Base-by-base conservation (phyloP, 2,113 vertebrate genomes). In the Poicephalus gulielmi region DNA sequence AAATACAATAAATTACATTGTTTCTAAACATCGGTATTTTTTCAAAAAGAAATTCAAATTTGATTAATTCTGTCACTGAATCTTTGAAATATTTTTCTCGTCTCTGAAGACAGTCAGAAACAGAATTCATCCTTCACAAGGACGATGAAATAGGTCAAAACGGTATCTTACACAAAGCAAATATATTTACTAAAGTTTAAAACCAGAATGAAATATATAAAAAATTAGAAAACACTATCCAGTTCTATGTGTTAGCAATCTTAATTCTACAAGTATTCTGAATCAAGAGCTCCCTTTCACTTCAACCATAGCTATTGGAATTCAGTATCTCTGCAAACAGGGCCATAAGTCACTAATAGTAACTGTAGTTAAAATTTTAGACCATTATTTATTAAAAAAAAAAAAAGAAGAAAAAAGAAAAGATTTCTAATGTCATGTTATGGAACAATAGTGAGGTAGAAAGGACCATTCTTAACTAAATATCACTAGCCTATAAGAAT, bases 331-430 rank as follows among this genome's bases (percentile, higher is more conserved):
- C n/a, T 64, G 28, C 17, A 68, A 84, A 57, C 1, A 77, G 11
- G 5, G 4, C 59, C 4, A 0, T 19, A 55, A 76, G 6, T 28
- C 27, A 25, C 6, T 39, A 69, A 49, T 0, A 41, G 19, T 22
- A 80, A 49, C 5, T 49, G 20, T 7, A 88, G 6, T 4, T 37
- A 14, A 71, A 53, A 53, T 28, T 83, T 76, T 30, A 7, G 2
- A 47, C 33, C 9, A 30, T 35, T 67, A 86, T 20, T 57, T 35
- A 39, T 30, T 2, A 55, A 47, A 31, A 17, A 50, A 66, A 33
- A 62, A 62, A 35, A n/a, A 31, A 17, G 44, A 66, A 37, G 49
- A 62, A 37, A 55, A 41, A 23, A 17, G 41, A 67, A 22, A 7
- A 30, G 1, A 52, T 7, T 19, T 37, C 5, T 30, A 76, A 49